Evolutionary conservation across 2,113 vertebrate genomes (phyloP).

Genomic region (Leucosticte australis): DNA sequence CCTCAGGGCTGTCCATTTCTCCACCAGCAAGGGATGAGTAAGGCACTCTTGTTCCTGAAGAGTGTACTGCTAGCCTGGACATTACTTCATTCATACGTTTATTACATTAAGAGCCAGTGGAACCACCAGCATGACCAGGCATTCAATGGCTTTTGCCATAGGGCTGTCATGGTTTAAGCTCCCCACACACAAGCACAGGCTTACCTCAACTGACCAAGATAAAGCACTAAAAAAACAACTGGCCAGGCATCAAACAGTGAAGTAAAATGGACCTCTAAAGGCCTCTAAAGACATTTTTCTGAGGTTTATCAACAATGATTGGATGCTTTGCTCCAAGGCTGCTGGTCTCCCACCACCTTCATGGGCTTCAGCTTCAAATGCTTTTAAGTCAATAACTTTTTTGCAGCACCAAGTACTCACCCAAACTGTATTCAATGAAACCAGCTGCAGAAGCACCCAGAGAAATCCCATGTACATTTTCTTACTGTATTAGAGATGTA

Average conservation of each 20-base stretch:
- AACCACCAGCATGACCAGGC: background rate
- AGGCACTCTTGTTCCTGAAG: background rate
- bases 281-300: background rate
- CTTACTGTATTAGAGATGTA: background rate
- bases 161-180: background rate
- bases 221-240: background rate
- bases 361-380: background rate
- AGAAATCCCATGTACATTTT: background rate
- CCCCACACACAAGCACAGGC: background rate
- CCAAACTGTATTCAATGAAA: background rate
- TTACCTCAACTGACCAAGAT: background rate
- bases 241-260: background rate
- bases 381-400: background rate
- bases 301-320: background rate
- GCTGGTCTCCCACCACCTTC: background rate
- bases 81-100: background rate
- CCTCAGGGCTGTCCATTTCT: background rate
- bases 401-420: background rate
- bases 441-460: background rate
- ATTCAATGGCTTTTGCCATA: background rate
- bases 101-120: background rate
- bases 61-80: background rate
- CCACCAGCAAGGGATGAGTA: background rate
- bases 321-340: background rate
- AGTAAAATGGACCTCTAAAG: background rate